Base-by-base conservation (phyloP, 2,888 invertebrate genomes). In the Mythimna vitellina region DNA sequence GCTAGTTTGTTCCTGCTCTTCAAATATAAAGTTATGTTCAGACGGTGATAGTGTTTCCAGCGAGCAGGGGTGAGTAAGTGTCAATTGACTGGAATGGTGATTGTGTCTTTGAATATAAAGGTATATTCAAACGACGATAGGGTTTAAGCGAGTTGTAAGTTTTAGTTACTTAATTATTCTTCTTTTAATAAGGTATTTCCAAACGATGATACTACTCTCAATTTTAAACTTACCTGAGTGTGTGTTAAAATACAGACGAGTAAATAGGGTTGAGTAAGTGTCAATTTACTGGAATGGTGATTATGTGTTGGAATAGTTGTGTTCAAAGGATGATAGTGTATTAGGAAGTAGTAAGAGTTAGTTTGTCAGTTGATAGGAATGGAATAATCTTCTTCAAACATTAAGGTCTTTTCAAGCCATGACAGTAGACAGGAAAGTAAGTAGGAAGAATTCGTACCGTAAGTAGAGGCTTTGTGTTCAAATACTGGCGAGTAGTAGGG, bases 11-110 rank as follows among this genome's bases (percentile, higher is more conserved):
- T 72, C 73, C 46, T 67, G 49, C 58, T 69, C 56, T 69, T 84
- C 81, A 83, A 80, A 83, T 66, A 57, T 80, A 80, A 83, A 75
- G 84, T 57, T 83, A 64, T 75, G 66, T 75, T 61, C 61, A 61
- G 38, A 75, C 51, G 25, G 22, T 1, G 35, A 63, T 35, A 82
- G 79, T 82, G 32, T 65, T 65, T 14, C 17, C 17, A 25, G 79
- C 65, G 49, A 70, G 61, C 35, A 35, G 5, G 5, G 14, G 70
- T 69, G 70, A 74, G 80, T 62, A 72, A 79, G 35, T 79, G 61
- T 58, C 46, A 64, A 58, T 63, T 64, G 53, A 76, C 51, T 80
- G 49, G 57, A 73, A 76, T 74, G 74, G 77, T 73, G 42, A 73
- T 71, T 60, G 70, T 53, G 51, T 67, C 25, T 51, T 58, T n/a